Conservation (phyloP, 2,888 invertebrate genomes). For the Mesoligia furuncula region DNA sequence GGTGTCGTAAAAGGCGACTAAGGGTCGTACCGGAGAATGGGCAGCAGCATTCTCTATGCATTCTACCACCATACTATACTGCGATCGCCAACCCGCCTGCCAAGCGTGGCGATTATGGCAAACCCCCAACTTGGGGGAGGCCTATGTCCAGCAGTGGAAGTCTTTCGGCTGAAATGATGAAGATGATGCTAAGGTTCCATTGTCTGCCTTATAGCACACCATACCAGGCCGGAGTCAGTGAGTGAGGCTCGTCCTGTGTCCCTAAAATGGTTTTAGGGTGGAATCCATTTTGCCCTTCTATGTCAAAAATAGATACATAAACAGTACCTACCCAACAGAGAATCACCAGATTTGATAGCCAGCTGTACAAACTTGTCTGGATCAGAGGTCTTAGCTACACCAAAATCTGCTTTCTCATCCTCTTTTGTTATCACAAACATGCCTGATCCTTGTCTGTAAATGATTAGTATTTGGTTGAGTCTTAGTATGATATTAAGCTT, state of each 20-base stretch:
- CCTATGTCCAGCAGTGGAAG: too few species aligned
- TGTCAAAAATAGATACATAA: neutral
- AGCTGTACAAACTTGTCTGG: slow-evolving; percentile 94
- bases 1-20: too few species aligned
- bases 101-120: too few species aligned
- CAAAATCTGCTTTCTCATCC: slow-evolving; percentile 84
- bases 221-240: neutral
- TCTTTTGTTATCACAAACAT: slow-evolving; percentile 85
- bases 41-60: too few species aligned
- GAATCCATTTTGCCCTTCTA: neutral
- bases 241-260: neutral
- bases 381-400: slow-evolving; percentile 93
- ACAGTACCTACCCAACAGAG: slow-evolving; percentile 90
- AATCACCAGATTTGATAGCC: slow-evolving; percentile 93
- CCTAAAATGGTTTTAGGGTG: neutral
- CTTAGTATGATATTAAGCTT: neutral
- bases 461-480: neutral
- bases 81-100: too few species aligned
- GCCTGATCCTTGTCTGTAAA: slow-evolving; percentile 84
- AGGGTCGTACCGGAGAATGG: too few species aligned
- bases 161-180: too few species aligned
- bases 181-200: neutral
- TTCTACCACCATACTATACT: too few species aligned
- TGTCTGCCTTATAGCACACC: too few species aligned
- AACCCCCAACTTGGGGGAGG: too few species aligned